Conservation (phyloP, 2,888 invertebrate species). For the Uloborus plumipes region DNA sequence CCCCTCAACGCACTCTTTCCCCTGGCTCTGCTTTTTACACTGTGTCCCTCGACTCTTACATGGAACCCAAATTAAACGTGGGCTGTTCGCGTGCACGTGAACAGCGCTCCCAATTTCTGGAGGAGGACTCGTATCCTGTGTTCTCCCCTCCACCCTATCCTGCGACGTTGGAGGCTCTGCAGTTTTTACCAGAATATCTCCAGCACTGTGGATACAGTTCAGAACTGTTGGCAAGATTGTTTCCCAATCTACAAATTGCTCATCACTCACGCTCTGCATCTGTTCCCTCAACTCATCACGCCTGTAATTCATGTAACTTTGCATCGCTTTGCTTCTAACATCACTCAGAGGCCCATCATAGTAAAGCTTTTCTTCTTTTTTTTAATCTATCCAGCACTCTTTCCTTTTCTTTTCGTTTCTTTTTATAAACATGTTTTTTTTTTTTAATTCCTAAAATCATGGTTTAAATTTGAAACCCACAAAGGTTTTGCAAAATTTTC, state of each 20-base stretch:
- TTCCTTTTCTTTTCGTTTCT: too few relatives aligned
- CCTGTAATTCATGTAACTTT: slow-evolving; percentile 79
- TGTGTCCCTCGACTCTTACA: slow-evolving; percentile 64
- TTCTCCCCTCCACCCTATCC: slow-evolving; percentile 83
- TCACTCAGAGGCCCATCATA: slow-evolving; percentile 11
- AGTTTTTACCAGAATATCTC: slow-evolving; percentile 50
- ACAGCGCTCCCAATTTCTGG: slow-evolving; percentile 75
- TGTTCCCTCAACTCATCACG: slow-evolving; percentile 86
- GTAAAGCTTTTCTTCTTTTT: not conserved
- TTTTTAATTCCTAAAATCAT: too few relatives aligned
- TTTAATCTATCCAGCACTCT: too few relatives aligned
- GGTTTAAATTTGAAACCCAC: too few relatives aligned
- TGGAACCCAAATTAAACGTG: slow-evolving; percentile 63
- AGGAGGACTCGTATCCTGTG: slow-evolving; percentile 84
- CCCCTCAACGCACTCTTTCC: slow-evolving; percentile 72
- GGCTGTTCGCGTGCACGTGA: slow-evolving; percentile 73
- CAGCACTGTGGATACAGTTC: slow-evolving; percentile 58
- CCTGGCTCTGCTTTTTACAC: slow-evolving; percentile 67
- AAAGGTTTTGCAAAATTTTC: too few relatives aligned
- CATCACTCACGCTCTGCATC: slow-evolving; percentile 77
- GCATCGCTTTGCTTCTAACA: slow-evolving; percentile 3
- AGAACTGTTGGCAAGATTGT: slow-evolving; percentile 42
- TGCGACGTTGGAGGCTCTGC: slow-evolving; percentile 68
- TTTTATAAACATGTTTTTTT: too few relatives aligned
- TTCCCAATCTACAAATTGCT: slow-evolving; percentile 44